Base-by-base conservation (phyloP, 2,797 vertebrate genomes). In the Molossus molossus region DNA sequence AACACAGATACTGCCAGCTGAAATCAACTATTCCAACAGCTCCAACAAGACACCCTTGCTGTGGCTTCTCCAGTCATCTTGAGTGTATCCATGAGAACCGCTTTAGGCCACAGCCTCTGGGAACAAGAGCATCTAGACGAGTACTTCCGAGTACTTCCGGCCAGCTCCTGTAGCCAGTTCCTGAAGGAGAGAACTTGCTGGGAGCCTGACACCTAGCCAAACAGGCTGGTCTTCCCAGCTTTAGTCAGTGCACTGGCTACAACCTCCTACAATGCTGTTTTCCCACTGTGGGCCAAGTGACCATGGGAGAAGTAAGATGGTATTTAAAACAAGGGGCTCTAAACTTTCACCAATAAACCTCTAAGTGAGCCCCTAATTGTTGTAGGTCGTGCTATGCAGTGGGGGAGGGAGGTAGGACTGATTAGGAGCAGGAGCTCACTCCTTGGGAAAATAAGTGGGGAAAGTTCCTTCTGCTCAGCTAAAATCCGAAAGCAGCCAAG, bases 71-170 rank as follows among this genome's bases (percentile, higher is more conserved):
- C 72, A 1, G 1, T 81, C 53, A 60, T 2, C 23, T 21, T 90
- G 18, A 92, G 89, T 18, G n/a, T 82, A 27, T 92, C 96, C 72
- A 89, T 96, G 95, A 94, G 94, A 93, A 92, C 96, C 3, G 0
- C 94, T 10, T 94, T 97, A 92, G 80, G 55, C 58, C 97, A 96
- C 81, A 97, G 96, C 45, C 76, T 98, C 76, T 97, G 97, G 97
- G 96, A 98, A 60, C 97, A 97, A 90, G 97, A 97, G 33, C 89
- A 96, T 13, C 82, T 92, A 5, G 4, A 67, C 20, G 80, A 97
- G 90, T 55, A 87, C 94, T 20, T 70, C 83, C 20, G 80, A 97
- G 90, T 55, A 87, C 94, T 20, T 70, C 83, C 17, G 86, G 8
- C 80, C 85, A 20, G 77, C 55, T 87, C 97, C 95, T 76, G 88